These are phyloP conservation scores for Arctocebus calabarensis DNA, from an alignment of 2,797 vertebrate genomes.

Conservation along the genomic window DNA sequence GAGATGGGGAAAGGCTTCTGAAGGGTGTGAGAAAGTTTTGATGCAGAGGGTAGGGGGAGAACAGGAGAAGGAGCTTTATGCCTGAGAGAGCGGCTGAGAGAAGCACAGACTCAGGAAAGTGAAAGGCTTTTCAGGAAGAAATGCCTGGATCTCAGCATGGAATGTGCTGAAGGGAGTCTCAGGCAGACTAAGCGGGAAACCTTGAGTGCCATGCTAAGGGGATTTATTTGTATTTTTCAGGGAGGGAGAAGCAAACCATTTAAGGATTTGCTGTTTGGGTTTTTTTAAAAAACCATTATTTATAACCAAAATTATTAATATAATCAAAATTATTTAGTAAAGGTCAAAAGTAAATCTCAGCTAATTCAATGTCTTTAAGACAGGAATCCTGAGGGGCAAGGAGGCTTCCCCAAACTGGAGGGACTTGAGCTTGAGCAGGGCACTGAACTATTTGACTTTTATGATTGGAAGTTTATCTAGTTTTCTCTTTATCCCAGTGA, in stretches of 20 bases:
- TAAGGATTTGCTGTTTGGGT: not conserved
- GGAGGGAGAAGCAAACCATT: not conserved
- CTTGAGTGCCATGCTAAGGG: not conserved
- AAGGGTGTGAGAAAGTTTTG: not conserved
- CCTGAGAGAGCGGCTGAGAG: not conserved
- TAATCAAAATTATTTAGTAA: conserved; percentile 4
- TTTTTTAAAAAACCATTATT: not conserved
- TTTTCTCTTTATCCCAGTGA: not conserved
- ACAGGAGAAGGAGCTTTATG: not conserved
- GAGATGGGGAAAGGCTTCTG: not conserved
- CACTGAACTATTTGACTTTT: not conserved
- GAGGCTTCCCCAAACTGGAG: not conserved
- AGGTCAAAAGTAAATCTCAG: conserved; percentile 3
- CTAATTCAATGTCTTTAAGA: not conserved
- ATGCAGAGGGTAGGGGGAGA: not conserved
- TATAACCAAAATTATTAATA: not conserved
- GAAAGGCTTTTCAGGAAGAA: not conserved
- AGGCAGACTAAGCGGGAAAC: not conserved
- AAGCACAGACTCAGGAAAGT: not conserved
- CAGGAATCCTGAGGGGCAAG: not conserved
- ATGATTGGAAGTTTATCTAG: not conserved
- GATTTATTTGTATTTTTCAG: not conserved
- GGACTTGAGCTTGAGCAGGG: not conserved
- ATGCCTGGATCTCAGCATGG: not conserved
- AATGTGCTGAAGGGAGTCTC: not conserved